These are phyloP conservation scores for Semotilus atromaculatus DNA, from an alignment of 2,797 vertebrate species.

Conservation along the genomic window DNA sequence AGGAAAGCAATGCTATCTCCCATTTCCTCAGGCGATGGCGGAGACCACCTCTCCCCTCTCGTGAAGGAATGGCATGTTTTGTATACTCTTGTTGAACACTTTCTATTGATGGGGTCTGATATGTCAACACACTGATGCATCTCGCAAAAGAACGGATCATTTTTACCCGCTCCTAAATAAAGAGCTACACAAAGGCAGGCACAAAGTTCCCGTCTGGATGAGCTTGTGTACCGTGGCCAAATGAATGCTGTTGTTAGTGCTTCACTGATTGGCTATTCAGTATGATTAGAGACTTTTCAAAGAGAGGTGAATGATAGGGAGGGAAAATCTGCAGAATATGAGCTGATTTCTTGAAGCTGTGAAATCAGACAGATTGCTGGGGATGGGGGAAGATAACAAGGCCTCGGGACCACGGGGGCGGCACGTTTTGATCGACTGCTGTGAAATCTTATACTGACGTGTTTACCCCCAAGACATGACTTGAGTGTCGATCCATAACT, in stretches of 20 bases:
- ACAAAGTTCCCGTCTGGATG: conserved; percentile 25
- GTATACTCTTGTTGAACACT: conserved; percentile 43
- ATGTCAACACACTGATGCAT: conserved; percentile 48
- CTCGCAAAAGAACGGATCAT: conserved; percentile 33
- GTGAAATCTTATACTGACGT: conserved; percentile 27
- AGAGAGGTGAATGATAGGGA: conserved; percentile 54
- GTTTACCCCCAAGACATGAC: conserved; percentile 41
- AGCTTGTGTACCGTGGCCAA: conserved; percentile 20
- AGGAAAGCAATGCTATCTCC: conserved; percentile 41
- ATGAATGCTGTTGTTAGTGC: conserved; percentile 29
- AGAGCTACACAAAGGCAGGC: conserved; percentile 26
- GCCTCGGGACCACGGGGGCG: neutral
- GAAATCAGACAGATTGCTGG: conserved; percentile 61
- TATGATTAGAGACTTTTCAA: conserved; percentile 63
- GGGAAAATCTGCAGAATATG: conserved; percentile 50
- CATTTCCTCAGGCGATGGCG: conserved; percentile 6
- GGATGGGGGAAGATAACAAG: conserved; percentile 19
- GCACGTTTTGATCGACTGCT: conserved; percentile 37
- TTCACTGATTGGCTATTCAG: conserved; percentile 59
- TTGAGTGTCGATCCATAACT: conserved; percentile 3
- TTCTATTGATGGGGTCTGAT: conserved; percentile 45
- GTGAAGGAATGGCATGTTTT: conserved; percentile 29
- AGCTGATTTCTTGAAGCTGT: conserved; percentile 58
- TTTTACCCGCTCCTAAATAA: conserved; percentile 38
- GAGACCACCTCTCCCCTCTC: conserved; percentile 40